Conservation (phyloP, 1,140 invertebrate genomes). For the Bombyx mandarina region DNA sequence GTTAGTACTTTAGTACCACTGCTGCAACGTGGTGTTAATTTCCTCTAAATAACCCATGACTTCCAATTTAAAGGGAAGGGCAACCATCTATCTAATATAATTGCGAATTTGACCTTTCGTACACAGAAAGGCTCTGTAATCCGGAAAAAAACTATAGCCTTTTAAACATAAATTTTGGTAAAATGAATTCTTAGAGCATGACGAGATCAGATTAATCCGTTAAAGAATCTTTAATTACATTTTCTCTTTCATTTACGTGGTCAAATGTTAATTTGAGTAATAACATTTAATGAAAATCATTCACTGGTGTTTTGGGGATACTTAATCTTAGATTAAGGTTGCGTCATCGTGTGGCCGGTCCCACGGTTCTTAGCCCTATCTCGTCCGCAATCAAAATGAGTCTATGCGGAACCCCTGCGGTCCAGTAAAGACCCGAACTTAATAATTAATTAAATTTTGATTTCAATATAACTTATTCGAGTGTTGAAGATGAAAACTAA, state of each 20-base stretch:
- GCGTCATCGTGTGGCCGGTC: slow-evolving; percentile 38
- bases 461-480: not conserved
- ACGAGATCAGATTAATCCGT: no score
- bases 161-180: not conserved
- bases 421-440: not conserved
- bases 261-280: not conserved
- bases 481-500: not conserved
- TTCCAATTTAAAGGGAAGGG: no score
- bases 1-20: no score
- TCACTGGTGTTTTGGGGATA: not conserved
- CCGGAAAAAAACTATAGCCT: not conserved
- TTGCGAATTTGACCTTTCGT: no score
- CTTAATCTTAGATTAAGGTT: slow-evolving; percentile 34
- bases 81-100: no score
- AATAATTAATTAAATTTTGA: not conserved
- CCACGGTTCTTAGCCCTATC: slow-evolving; percentile 54
- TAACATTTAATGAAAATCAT: slow-evolving; percentile 1
- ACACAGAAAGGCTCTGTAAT: not conserved
- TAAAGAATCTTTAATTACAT: no score
- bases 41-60: no score
- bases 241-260: not conserved
- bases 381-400: slow-evolving; percentile 29
- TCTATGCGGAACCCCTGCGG: slow-evolving; percentile 5
- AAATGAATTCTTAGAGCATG: no score
- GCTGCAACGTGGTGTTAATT: no score